phyloP scores from a whole-genome alignment of 2,113 vertebrate genomes.

The Cnemophilus loriae region DNA sequence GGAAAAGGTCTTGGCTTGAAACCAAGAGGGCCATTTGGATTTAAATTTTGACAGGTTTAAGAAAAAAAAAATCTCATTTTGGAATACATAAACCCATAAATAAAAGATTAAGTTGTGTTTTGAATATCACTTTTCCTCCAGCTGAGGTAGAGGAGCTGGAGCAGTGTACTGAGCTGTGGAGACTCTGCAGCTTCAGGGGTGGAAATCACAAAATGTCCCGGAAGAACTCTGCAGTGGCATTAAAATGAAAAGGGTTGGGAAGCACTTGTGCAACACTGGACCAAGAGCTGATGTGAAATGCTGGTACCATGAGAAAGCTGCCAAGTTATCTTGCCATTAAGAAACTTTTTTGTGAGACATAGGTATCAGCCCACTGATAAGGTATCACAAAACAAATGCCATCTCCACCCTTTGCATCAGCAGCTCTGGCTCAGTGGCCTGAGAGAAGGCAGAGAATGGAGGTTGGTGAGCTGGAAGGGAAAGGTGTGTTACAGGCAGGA shows the following conservation, averaged over 20 bases:
- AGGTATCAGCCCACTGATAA: constrained; percentile 17
- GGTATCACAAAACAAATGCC: constrained; percentile 26
- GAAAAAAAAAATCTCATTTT: not conserved
- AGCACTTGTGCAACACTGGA: not conserved
- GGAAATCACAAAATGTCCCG: not conserved
- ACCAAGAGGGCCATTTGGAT: constrained; percentile 16
- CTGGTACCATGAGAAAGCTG: constrained; percentile 24
- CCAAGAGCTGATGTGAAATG: not conserved
- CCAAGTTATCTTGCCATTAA: not conserved
- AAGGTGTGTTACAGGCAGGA: constrained; percentile 35
- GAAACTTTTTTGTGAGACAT: not conserved
- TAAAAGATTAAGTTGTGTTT: not conserved
- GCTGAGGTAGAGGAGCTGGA: not conserved
- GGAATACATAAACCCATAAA: not conserved
- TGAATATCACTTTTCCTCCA: not conserved
- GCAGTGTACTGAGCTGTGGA: not conserved
- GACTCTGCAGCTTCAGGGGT: not conserved
- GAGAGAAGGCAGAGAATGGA: constrained; percentile 7
- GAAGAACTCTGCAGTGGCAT: not conserved
- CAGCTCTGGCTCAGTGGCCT: not conserved
- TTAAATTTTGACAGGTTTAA: constrained; percentile 22
- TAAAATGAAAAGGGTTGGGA: not conserved
- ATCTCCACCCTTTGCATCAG: constrained; percentile 28
- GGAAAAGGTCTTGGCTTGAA: constrained; percentile 31
- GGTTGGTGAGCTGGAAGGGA: constrained; percentile 14